phyloP scores from a whole-genome alignment of 2,797 vertebrate genomes.

The Brotogeris chrysoptera region DNA sequence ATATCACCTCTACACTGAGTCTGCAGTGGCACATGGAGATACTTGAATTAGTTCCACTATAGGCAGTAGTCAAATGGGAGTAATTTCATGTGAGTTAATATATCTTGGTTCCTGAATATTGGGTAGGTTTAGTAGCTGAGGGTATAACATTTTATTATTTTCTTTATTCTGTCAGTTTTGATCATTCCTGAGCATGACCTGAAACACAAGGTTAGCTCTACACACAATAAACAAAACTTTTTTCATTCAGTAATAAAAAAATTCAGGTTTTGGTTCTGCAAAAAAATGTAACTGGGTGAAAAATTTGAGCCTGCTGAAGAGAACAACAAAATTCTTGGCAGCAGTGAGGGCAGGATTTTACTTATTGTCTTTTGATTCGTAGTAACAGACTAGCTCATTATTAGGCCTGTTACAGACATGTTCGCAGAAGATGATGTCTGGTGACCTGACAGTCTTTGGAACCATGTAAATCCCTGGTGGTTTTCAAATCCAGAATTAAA shows the following conservation, averaged over 20 bases:
- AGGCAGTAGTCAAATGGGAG: not conserved
- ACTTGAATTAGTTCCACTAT: not conserved
- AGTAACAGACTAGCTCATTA: rapidly evolving
- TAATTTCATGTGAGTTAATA: not conserved
- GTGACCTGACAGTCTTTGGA: not conserved
- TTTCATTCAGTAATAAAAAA: not conserved
- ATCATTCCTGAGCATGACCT: not conserved
- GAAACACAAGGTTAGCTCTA: not conserved
- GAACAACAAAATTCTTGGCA: not conserved
- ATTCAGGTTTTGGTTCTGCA: not conserved
- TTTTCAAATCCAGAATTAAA: not conserved
- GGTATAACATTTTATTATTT: not conserved
- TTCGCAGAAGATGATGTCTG: not conserved
- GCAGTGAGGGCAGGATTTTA: not conserved
- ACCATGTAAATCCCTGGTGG: not conserved
- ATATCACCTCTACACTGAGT: not conserved
- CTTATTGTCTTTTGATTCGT: not conserved
- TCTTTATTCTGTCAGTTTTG: not conserved
- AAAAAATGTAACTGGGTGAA: not conserved
- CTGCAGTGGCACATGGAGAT: not conserved
- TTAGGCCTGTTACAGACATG: rapidly evolving
- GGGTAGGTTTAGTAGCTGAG: not conserved
- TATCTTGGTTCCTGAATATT: not conserved
- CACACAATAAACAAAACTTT: not conserved
- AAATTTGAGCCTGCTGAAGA: not conserved